A percentile compares a stretch with the other conserved stretches of the same genome.
Conservation (phyloP, 2,888 invertebrate genomes). For the Tenthredo livida region DNA sequence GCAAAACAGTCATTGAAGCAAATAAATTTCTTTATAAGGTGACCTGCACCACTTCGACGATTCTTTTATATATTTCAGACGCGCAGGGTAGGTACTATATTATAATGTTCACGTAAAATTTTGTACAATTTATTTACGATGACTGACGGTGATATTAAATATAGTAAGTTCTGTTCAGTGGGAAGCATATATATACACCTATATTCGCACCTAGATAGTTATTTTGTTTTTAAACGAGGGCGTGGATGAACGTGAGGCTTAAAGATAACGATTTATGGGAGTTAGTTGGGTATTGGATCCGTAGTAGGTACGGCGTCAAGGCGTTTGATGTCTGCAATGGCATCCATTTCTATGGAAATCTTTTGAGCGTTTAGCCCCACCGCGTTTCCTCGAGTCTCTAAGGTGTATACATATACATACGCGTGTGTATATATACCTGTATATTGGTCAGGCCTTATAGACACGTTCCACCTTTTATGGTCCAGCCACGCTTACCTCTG, state of each 20-base stretch:
- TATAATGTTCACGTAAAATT: neutral
- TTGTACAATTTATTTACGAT: neutral
- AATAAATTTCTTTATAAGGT: neutral
- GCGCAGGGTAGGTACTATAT: no score
- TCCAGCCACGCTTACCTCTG: slow-evolving; percentile 50
- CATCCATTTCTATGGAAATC: slow-evolving; percentile 52
- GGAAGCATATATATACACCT: neutral
- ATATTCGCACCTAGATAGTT: slow-evolving; percentile 15
- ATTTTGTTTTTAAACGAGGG: neutral
- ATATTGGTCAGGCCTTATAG: slow-evolving; percentile 35
- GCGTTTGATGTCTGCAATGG: slow-evolving; percentile 52
- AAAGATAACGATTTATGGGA: slow-evolving; percentile 43
- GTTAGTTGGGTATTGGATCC: slow-evolving; percentile 11
- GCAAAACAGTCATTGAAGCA: neutral
- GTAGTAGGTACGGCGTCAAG: slow-evolving; percentile 24
- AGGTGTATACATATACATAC: neutral
- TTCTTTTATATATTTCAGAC: neutral
- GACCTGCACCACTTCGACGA: neutral
- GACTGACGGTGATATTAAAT: no score
- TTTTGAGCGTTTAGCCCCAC: slow-evolving; percentile 43
- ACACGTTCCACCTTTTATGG: slow-evolving; percentile 53
- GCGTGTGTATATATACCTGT: no score
- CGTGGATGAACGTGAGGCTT: slow-evolving; percentile 30
- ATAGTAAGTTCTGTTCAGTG: neutral
- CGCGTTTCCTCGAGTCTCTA: neutral